Conservation (phyloP, 30 jellyfish, hydroid and myxozoan species). For the Calvadosia cruxmelitensis region DNA sequence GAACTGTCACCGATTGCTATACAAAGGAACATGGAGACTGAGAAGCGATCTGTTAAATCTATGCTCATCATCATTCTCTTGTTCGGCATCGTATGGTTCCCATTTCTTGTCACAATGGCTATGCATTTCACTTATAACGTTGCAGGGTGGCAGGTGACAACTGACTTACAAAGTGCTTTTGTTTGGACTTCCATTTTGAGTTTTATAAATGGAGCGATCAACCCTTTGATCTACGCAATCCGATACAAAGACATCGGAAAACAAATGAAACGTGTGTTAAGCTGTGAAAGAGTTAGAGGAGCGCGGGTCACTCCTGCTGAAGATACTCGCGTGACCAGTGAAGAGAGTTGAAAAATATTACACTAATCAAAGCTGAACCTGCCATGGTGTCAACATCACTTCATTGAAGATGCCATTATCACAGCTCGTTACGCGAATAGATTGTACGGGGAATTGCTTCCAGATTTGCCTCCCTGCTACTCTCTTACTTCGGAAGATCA, state of each 20-base stretch:
- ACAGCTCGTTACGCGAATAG: no score
- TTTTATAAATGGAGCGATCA: constrained; percentile 41
- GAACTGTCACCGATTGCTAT: neutral
- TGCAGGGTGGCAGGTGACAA: constrained; percentile 3
- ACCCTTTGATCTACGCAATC: constrained; percentile 36
- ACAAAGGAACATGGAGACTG: constrained; percentile 1
- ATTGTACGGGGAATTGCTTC: no score
- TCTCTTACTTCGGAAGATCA: no score
- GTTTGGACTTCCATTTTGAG: constrained; percentile 50
- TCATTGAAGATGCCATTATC: no score
- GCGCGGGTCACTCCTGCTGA: no score
- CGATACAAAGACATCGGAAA: constrained; percentile 34
- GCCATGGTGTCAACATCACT: no score
- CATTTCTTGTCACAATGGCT: constrained; percentile 23
- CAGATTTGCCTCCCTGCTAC: no score
- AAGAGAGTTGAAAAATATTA: no score
- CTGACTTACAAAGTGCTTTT: constrained; percentile 22
- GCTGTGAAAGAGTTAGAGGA: no score
- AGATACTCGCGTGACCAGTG: no score
- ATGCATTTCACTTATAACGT: constrained; percentile 21
- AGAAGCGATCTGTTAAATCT: constrained; percentile 18
- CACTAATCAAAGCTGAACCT: no score
- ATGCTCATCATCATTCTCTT: constrained; percentile 16
- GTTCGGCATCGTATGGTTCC: constrained; percentile 44
- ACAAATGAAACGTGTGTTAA: constrained; percentile 4